Conservation (phyloP, 2,888 invertebrate species). For the Epinotia ramella region DNA sequence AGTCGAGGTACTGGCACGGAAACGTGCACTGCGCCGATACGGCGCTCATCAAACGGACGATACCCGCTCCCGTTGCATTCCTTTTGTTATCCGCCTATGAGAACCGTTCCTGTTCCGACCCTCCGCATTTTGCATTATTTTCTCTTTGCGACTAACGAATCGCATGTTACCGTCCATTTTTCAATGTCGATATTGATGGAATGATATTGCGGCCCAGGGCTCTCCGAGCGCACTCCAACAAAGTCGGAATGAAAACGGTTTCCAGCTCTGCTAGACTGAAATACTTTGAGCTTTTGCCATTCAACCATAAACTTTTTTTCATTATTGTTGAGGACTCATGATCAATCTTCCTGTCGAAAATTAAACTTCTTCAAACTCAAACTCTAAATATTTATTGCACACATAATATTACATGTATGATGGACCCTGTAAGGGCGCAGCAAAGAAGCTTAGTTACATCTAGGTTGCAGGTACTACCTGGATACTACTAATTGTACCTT, state of each 20-base stretch:
- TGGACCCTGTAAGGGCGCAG: too few relatives aligned
- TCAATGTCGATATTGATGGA: slow-evolving; percentile 64
- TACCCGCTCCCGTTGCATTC: slow-evolving; percentile 66
- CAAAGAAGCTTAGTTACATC: too few relatives aligned
- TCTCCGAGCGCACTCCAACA: slow-evolving; percentile 27
- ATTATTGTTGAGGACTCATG: background rate
- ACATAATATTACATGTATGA: too few relatives aligned
- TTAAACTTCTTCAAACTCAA: background rate
- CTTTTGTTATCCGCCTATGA: slow-evolving; percentile 79
- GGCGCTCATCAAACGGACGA: slow-evolving; percentile 69
- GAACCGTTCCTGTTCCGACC: slow-evolving; percentile 74
- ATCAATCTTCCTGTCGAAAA: background rate
- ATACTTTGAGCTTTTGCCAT: background rate
- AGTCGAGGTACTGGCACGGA: background rate
- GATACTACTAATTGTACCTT: too few relatives aligned
- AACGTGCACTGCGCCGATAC: slow-evolving; percentile 49
- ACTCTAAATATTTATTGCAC: background rate
- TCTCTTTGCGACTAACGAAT: slow-evolving; percentile 79
- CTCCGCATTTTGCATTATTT: slow-evolving; percentile 77
- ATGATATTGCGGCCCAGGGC: slow-evolving; percentile 54
- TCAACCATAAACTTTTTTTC: background rate
- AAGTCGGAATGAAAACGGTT: slow-evolving; percentile 28
- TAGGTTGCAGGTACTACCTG: too few relatives aligned
- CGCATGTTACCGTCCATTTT: slow-evolving; percentile 74
- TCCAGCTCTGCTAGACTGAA: slow-evolving; percentile 11